phyloP scores from a whole-genome alignment of 2,888 invertebrate species.

The Spialia ferax region DNA sequence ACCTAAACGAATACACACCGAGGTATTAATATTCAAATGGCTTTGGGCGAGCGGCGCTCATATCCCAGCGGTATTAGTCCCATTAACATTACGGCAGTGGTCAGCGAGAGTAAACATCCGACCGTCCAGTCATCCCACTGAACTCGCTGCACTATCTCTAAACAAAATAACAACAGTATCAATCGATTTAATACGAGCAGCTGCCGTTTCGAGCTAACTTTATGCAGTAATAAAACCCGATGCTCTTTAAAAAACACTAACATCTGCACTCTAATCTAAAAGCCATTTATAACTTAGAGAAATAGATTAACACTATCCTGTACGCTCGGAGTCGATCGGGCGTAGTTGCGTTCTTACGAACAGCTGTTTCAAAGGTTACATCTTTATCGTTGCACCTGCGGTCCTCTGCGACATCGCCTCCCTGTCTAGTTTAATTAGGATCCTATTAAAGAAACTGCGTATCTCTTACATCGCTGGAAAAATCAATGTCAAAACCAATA shows the following conservation, averaged over 20 bases:
- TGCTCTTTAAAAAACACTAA: conserved; percentile 51
- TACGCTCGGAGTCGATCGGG: conserved; percentile 61
- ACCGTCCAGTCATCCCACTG: conserved; percentile 36
- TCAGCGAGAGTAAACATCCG: conserved; percentile 52
- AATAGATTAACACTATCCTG: conserved; percentile 67
- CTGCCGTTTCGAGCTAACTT: conserved; percentile 52
- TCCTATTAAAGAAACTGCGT: conserved; percentile 73
- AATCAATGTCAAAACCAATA: no score
- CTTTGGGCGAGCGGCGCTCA: conserved; percentile 63
- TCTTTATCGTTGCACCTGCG: conserved; percentile 80
- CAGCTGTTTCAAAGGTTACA: conserved; percentile 82
- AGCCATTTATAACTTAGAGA: conserved; percentile 60
- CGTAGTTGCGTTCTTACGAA: conserved; percentile 70
- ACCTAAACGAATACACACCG: conserved; percentile 66
- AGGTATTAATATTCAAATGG: conserved; percentile 80
- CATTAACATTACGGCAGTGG: conserved; percentile 66
- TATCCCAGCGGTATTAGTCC: conserved; percentile 69
- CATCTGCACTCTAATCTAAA: conserved; percentile 44
- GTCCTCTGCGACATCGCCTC: conserved; percentile 54
- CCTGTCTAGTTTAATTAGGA: conserved; percentile 70
- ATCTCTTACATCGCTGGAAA: conserved; percentile 23
- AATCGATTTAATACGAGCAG: conserved; percentile 29
- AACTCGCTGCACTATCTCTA: conserved; percentile 33
- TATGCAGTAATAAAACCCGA: conserved; percentile 50
- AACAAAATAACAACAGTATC: conserved; percentile 59